These are phyloP conservation scores for Epinephelus awoara DNA, from an alignment of 2,797 vertebrate species.

Conservation along the genomic window DNA sequence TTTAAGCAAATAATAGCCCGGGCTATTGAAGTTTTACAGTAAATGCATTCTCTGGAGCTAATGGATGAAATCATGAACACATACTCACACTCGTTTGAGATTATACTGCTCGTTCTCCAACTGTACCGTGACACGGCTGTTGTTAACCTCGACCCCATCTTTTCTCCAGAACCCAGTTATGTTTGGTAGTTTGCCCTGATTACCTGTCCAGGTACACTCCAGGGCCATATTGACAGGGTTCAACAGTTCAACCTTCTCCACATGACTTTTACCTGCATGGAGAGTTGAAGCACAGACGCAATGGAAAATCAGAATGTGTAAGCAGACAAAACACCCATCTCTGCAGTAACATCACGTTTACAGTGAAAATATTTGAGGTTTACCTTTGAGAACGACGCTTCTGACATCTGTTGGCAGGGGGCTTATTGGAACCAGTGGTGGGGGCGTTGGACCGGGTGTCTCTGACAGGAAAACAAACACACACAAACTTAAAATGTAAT, in stretches of 20 bases:
- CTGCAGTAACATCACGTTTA: not conserved
- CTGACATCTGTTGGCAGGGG: slow-evolving; percentile 21
- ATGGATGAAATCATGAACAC: not conserved
- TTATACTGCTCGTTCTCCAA: slow-evolving; percentile 69
- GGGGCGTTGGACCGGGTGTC: slow-evolving; percentile 16
- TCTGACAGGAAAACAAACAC: slow-evolving; percentile 52
- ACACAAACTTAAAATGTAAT: not conserved
- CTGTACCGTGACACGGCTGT: slow-evolving; percentile 59
- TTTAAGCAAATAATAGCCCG: too few species aligned
- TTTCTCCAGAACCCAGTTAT: slow-evolving; percentile 87
- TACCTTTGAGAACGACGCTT: slow-evolving; percentile 71
- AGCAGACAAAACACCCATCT: not conserved
- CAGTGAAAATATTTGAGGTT: not conserved
- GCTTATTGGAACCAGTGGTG: not conserved
- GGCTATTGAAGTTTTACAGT: too few species aligned
- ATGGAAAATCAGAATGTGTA: not conserved
- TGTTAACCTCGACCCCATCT: slow-evolving; percentile 73
- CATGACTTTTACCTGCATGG: slow-evolving; percentile 69
- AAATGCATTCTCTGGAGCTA: not conserved
- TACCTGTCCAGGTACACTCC: slow-evolving; percentile 81
- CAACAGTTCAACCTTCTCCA: slow-evolving; percentile 69
- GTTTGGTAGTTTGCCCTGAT: slow-evolving; percentile 52
- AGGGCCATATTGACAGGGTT: slow-evolving; percentile 79
- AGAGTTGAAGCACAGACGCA: slow-evolving; percentile 26
- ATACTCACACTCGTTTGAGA: slow-evolving; percentile 74